These are phyloP conservation scores for Rhynchomys soricoides DNA, from an alignment of 2,113 vertebrate genomes.

Conservation along the genomic window DNA sequence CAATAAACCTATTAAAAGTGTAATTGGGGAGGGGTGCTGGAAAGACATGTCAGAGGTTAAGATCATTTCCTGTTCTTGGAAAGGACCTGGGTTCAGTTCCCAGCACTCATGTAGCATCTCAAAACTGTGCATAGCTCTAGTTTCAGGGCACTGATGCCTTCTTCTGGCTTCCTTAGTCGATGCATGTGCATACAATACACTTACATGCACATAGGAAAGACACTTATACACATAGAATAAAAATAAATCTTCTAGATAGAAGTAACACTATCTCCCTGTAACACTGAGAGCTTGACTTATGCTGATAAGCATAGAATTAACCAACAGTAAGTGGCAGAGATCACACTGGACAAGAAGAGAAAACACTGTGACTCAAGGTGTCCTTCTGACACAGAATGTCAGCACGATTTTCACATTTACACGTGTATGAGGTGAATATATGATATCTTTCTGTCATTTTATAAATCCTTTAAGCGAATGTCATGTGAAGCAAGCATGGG, in stretches of 20 bases:
- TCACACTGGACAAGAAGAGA: too few relatives aligned
- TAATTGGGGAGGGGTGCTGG: not conserved
- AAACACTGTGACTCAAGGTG: not conserved
- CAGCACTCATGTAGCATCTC: not conserved
- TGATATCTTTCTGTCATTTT: not conserved
- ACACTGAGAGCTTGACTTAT: too few relatives aligned
- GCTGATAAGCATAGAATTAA: not conserved
- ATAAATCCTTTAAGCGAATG: not conserved
- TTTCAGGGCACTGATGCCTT: not conserved
- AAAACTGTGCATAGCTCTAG: not conserved
- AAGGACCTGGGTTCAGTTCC: not conserved
- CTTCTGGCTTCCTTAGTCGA: not conserved
- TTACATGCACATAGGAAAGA: not conserved
- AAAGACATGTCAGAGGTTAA: not conserved
- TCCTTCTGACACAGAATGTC: not conserved
- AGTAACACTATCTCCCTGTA: not conserved
- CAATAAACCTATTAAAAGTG: not conserved
- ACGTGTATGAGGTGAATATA: rapidly evolving
- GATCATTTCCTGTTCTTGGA: not conserved
- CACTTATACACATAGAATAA: not conserved
- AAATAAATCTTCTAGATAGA: not conserved
- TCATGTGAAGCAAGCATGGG: not conserved
- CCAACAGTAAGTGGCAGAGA: not conserved
- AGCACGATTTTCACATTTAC: rapidly evolving
- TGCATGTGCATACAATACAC: not conserved